Evolutionary conservation across 2,113 vertebrate species (phyloP), one percentile per base, ranked within the genome.

Genomic region (Hypanus sabinus): DNA sequence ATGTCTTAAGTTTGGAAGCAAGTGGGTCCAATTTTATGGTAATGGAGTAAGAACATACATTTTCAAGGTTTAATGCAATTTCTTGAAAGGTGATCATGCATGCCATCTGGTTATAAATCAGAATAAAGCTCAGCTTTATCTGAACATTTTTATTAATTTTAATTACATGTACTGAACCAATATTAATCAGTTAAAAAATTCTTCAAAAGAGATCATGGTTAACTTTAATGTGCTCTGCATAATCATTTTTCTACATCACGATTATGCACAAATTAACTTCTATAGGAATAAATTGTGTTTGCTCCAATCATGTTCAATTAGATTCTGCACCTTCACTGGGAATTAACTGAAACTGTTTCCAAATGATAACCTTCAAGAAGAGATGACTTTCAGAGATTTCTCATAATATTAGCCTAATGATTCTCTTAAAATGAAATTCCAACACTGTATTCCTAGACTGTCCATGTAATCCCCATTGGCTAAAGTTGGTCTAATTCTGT

Each of bases 321-420:
- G 68, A 93, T 93, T 9, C 4, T 46, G 10, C 12, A 36, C 68
- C 68, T 30, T 93, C 68, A 30, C 33, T 93, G 8, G 18, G 36
- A 65, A 60, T 88, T n/a, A n/a, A 33, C 85, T 65, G 60, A 33
- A 65, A 30, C 55, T 88, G 85, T n/a, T 88, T 88, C 62, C 27
- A 87, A 87, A 87, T 87, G 83, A 87, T 60, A 87, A 92, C 62
- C 33, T 38, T 92, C 65, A 71, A n/a, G n/a, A 38, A 92, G 88
- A 92, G 88, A 71, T 93, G 90, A 73, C 90, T 71, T 93, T 93
- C 68, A 73, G 27, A 93, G 68, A 27, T 93, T 93, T 93, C 4
- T 65, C 30, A 65, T 65, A 38, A 93, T 93, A 38, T 93, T 22
- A 73, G 36, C 20, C 90, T 71, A 73, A 92, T 30, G 55, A 60